A percentile compares a stretch with the other conserved stretches of the same genome.
phyloP scores from a whole-genome alignment of 2,797 vertebrate genomes.

The Nannoperca australis region DNA sequence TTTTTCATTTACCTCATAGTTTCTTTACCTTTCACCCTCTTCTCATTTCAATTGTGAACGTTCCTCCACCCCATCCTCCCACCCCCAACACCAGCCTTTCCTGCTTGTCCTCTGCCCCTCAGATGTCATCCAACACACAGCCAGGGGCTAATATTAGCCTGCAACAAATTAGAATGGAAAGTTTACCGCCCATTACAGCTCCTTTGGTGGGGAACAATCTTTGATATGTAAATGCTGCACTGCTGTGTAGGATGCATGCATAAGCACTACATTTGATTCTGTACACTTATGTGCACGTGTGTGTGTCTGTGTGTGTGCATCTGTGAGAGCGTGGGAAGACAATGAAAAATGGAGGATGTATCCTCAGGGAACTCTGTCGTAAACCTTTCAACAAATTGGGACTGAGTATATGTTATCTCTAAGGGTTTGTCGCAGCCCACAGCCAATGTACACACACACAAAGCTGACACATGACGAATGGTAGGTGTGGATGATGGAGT shows the following conservation, averaged over 20 bases:
- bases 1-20: constrained; percentile 25
- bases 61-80: no score
- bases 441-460: constrained; percentile 41
- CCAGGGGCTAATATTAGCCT: constrained; percentile 77
- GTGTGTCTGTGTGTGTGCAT: constrained; percentile 10
- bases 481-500: constrained; percentile 69
- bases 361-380: constrained; percentile 63
- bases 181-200: constrained; percentile 74
- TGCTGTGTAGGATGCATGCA: constrained; percentile 49
- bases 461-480: constrained; percentile 60
- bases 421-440: constrained; percentile 45
- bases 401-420: constrained; percentile 46
- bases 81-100: constrained; percentile 26
- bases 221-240: constrained; percentile 78
- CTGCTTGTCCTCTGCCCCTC: constrained; percentile 69
- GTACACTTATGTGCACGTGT: background rate
- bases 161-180: constrained; percentile 79
- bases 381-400: constrained; percentile 67
- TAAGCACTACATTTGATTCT: constrained; percentile 31
- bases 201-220: constrained; percentile 70
- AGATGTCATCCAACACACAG: constrained; percentile 67
- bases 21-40: constrained; percentile 36
- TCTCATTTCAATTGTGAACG: background rate
- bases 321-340: constrained; percentile 70
- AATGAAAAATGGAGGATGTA: constrained; percentile 76